Evolutionary conservation across 2,113 vertebrate species (phyloP), one percentile per base, ranked within the genome.

Genomic region (Neomonachus schauinslandi): DNA sequence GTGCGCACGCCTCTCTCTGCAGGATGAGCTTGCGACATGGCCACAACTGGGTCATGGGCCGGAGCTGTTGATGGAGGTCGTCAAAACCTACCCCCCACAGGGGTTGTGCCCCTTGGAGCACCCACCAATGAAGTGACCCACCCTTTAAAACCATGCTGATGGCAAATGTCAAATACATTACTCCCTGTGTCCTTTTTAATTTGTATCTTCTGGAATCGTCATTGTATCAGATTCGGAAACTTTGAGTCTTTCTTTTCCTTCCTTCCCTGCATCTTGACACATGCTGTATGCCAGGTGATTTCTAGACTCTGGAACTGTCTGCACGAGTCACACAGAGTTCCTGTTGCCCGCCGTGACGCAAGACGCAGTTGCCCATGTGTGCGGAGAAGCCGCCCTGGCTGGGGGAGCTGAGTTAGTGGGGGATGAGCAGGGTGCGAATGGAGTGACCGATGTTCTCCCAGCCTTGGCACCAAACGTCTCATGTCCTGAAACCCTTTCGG

Each of bases 361-460:
- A 42, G 42, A 5, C 1, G 0, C 3, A 1, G 39, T 31, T 0
- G 11, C 21, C 1, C 0, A 18, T 1, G 4, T 46, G 19, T 18
- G 6, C 4, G 2, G 0, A 5, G 53, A 4, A 36, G 22, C 79
- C 0, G 2, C 1, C 42, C 46, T 59, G 81, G n/a, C 26, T 9
- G 4, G 21, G 10, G 21, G 15, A 3, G 19, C 18, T 71, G 51
- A 21, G 72, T 33, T 31, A 13, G 57, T 84, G 24, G 39, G 13
- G 55, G 16, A 42, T 3, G n/a, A 42, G 6, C 5, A 6, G 24
- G 49, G 12, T 87, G n/a, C 59, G 18, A 7, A 24, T 10, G 61
- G 14, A 10, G 57, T 72, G 51, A 36, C 31, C 21, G 14, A 21
- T 51, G 51, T 19, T 42, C 57, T 76, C 28, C 14, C 31, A 12